phyloP scores from a whole-genome alignment of 2,113 vertebrate species.

The Atractosteus spatula region DNA sequence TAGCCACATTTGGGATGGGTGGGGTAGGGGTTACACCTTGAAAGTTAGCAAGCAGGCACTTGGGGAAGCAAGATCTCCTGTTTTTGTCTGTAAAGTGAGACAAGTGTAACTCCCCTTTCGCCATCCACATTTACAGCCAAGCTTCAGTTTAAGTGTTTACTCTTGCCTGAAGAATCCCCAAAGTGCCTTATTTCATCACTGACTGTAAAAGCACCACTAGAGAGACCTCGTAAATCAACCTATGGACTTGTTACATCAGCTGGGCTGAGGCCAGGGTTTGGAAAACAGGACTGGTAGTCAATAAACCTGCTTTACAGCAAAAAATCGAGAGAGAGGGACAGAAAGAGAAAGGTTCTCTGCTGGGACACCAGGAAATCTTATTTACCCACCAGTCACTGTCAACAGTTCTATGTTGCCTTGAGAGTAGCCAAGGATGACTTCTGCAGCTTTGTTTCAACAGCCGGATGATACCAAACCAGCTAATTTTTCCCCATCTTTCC shows the following conservation, averaged over 20 bases:
- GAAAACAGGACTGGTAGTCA: background rate
- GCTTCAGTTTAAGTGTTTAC: slow-evolving; percentile 8
- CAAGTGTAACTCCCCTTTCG: background rate
- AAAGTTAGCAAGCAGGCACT: background rate
- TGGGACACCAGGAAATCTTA: background rate
- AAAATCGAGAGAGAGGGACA: background rate
- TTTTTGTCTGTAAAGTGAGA: background rate
- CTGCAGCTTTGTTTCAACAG: no score
- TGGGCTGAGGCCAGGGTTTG: background rate
- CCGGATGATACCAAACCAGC: no score
- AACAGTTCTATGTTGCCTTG: background rate
- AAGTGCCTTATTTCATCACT: slow-evolving; percentile 13
- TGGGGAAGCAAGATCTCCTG: background rate
- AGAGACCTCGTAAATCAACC: slow-evolving; percentile 10
- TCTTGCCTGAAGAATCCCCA: slow-evolving; percentile 4
- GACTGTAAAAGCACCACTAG: background rate
- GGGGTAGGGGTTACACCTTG: no score
- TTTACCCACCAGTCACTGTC: background rate
- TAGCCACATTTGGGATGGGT: no score
- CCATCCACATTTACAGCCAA: slow-evolving; percentile 1
- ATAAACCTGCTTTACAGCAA: background rate
- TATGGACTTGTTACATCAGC: slow-evolving; percentile 1
- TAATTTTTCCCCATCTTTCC: no score
- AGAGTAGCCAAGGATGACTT: no score
- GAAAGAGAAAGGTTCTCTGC: background rate